A percentile compares a stretch with the other conserved stretches of the same genome.
phyloP scores from a whole-genome alignment of 1,140 invertebrate genomes.

The Drosophila setifemur region DNA sequence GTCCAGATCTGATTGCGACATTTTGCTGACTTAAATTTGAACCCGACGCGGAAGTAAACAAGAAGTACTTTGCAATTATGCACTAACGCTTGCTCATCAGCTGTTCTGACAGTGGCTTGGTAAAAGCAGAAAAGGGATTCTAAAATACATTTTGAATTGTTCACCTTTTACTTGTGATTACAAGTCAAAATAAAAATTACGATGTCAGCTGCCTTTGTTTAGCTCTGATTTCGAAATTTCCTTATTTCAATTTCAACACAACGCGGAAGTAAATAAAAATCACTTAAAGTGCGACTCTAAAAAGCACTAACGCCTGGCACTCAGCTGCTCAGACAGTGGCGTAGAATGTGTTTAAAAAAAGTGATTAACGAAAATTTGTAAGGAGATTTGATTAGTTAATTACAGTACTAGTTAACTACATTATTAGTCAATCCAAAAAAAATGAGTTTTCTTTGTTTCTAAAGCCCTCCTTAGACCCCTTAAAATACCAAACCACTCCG shows the following conservation, averaged over 20 bases:
- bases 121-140: too few relatives aligned
- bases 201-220: slow-evolving; percentile 57
- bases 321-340: slow-evolving; percentile 7
- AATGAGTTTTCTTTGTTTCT: too few relatives aligned
- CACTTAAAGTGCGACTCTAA: neutral
- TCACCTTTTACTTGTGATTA: too few relatives aligned
- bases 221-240: slow-evolving; percentile 44
- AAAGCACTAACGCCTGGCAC: neutral
- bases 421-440: too few relatives aligned
- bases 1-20: slow-evolving; percentile 46
- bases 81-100: slow-evolving; percentile 7
- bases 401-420: too few relatives aligned
- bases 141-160: too few relatives aligned
- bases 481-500: neutral
- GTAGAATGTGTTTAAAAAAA: too few relatives aligned
- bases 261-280: neutral
- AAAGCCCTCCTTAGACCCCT: too few relatives aligned
- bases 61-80: neutral
- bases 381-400: too few relatives aligned
- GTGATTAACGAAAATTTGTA: too few relatives aligned
- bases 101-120: slow-evolving; percentile 1
- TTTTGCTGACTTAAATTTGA: slow-evolving; percentile 1
- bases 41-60: slow-evolving; percentile 16
- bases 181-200: too few relatives aligned
- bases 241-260: too few relatives aligned